A percentile compares a stretch with the other conserved stretches of the same genome.
phyloP scores from a whole-genome alignment of 2,113 vertebrate genomes.

The Anolis sagrei region DNA sequence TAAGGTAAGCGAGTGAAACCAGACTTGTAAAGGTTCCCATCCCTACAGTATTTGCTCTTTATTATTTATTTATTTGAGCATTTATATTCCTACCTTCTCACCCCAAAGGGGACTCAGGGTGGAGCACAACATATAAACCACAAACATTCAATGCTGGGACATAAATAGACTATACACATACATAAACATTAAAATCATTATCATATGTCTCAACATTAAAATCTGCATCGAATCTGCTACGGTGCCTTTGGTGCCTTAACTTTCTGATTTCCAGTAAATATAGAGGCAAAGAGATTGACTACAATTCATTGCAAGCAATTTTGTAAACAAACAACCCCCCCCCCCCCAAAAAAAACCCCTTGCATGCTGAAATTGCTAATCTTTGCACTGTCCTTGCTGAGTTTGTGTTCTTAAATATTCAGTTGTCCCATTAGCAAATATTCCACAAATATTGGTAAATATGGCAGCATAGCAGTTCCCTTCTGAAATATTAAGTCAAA shows the following conservation, averaged over 20 bases:
- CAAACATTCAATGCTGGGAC: too few relatives aligned
- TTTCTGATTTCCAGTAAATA: not conserved
- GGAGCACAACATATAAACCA: too few relatives aligned
- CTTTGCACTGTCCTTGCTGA: not conserved
- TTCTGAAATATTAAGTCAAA: constrained; percentile 58
- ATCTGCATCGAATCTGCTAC: too few relatives aligned
- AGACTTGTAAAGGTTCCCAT: too few relatives aligned
- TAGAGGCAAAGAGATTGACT: not conserved
- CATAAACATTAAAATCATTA: too few relatives aligned
- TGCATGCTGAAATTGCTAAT: not conserved
- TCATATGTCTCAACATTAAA: too few relatives aligned
- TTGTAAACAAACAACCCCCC: too few relatives aligned
- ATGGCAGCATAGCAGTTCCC: constrained; percentile 43
- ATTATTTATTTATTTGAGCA: too few relatives aligned
- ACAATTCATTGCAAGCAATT: not conserved
- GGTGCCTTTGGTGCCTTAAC: not conserved
- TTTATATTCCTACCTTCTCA: too few relatives aligned
- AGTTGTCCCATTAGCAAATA: constrained; percentile 36
- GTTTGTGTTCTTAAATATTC: constrained; percentile 5
- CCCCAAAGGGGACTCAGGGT: too few relatives aligned
- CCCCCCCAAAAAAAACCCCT: not conserved
- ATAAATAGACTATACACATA: too few relatives aligned
- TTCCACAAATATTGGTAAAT: constrained; percentile 30
- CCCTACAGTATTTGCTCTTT: not conserved
- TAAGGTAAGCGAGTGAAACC: not conserved